phyloP scores from a whole-genome alignment of 2,888 invertebrate species.

The Pseudococcus jackbeardsleyi region DNA sequence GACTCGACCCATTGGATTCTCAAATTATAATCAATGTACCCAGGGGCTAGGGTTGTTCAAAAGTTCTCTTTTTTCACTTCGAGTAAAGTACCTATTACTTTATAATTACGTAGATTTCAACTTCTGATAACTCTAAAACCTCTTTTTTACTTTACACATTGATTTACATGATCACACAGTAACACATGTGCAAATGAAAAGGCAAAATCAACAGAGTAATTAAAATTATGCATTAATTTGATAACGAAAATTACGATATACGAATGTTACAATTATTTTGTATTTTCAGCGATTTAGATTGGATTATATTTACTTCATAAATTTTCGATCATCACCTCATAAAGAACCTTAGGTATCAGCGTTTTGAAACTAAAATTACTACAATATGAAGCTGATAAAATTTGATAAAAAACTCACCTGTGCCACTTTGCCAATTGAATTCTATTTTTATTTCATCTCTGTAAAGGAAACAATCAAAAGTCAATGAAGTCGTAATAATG shows the following conservation, averaged over 20 bases:
- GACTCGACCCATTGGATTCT: no score
- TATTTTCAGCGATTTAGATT: background rate
- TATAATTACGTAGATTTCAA: background rate
- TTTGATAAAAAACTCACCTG: background rate
- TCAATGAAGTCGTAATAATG: background rate
- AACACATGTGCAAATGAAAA: background rate
- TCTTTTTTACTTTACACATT: background rate
- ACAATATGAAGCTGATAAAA: background rate
- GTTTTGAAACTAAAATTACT: background rate
- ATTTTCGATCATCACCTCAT: background rate
- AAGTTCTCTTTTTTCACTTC: background rate
- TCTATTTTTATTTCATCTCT: slow-evolving; percentile 41
- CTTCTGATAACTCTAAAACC: background rate
- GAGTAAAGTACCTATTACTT: background rate
- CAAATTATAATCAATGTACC: no score
- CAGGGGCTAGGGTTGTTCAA: no score
- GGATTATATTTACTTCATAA: background rate
- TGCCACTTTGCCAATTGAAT: slow-evolving; percentile 34
- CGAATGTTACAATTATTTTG: background rate
- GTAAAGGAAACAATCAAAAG: background rate
- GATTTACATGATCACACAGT: background rate
- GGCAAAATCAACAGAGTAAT: background rate
- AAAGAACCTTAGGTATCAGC: background rate
- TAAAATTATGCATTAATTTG: background rate
- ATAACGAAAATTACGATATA: background rate